A percentile compares a stretch with the other conserved stretches of the same genome.
Conservation (phyloP, 1,140 invertebrate genomes). For the Platyscapa corneri region DNA sequence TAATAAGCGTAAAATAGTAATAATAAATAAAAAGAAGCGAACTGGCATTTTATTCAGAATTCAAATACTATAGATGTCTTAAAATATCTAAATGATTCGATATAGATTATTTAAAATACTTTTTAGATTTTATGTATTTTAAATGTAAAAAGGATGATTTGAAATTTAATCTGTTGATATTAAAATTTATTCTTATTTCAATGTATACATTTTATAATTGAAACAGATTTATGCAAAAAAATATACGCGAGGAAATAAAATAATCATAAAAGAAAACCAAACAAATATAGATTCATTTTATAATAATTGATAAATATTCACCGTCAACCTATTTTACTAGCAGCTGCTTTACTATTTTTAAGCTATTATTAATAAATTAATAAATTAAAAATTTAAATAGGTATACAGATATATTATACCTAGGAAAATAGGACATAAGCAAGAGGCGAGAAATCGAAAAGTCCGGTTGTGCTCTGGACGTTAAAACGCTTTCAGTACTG, state of each 20-base stretch:
- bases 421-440: slow-evolving; percentile 96
- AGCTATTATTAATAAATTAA: not conserved
- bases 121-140: too few relatives aligned
- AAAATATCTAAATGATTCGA: too few relatives aligned
- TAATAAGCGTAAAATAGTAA: too few relatives aligned
- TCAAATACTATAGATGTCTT: too few relatives aligned
- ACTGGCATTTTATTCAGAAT: too few relatives aligned
- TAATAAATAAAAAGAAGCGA: too few relatives aligned
- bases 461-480: slow-evolving; percentile 74
- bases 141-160: too few relatives aligned
- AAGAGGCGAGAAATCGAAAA: slow-evolving; percentile 81
- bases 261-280: not conserved
- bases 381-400: not conserved
- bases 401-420: slow-evolving; percentile 1
- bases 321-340: not conserved
- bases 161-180: too few relatives aligned
- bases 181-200: too few relatives aligned
- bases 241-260: not conserved
- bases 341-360: not conserved
- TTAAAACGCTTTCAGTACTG: slow-evolving; percentile 63
- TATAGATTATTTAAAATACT: too few relatives aligned
- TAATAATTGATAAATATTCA: not conserved
- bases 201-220: too few relatives aligned
- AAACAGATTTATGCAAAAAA: too few relatives aligned
- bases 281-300: not conserved